Percentiles rank a stretch among this genome's conserved stretches.
These are phyloP conservation scores for Synodontis membranacea DNA, from an alignment of 2,113 vertebrate species.

Conservation along the genomic window DNA sequence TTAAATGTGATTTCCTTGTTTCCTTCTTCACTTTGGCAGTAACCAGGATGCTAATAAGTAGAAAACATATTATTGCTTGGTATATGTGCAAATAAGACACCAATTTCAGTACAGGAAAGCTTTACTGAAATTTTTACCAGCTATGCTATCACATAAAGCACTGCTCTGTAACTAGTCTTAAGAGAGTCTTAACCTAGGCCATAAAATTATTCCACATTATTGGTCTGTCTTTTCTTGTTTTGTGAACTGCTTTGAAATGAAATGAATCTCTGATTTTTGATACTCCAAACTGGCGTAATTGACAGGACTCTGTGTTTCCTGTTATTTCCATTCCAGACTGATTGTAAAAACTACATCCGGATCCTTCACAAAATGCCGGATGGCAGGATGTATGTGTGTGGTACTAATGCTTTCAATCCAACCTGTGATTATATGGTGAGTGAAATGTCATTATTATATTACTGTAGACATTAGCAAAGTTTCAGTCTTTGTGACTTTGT, in stretches of 20 bases:
- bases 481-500: neutral
- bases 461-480: neutral
- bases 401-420: conserved; percentile 77
- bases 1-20: neutral
- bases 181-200: neutral
- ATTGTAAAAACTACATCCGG: conserved; percentile 78
- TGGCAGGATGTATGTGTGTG: conserved; percentile 72
- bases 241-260: neutral
- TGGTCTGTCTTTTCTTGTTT: neutral
- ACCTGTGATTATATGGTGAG: conserved; percentile 76
- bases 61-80: neutral
- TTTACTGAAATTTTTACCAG: too few relatives aligned
- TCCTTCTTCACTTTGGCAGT: neutral
- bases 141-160: neutral
- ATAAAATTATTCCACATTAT: neutral
- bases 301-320: neutral
- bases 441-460: neutral
- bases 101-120: neutral
- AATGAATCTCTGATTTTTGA: neutral
- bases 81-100: neutral
- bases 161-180: neutral
- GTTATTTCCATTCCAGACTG: conserved; percentile 59
- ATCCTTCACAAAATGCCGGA: conserved; percentile 69
- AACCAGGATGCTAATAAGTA: neutral
- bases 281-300: neutral